phyloP scores from a whole-genome alignment of 2,888 invertebrate species.

The Tachina grossa region DNA sequence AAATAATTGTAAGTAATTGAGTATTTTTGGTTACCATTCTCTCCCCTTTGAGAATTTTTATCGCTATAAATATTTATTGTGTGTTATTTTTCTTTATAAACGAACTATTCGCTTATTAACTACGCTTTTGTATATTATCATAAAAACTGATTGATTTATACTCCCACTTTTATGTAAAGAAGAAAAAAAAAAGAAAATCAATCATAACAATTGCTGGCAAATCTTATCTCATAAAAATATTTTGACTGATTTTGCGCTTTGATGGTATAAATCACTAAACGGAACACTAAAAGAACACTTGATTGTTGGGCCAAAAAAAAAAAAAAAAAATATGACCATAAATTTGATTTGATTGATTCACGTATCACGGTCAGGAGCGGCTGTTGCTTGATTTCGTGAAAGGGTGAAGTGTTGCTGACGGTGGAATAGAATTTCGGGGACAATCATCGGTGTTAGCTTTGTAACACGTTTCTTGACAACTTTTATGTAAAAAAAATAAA shows the following conservation, averaged over 20 bases:
- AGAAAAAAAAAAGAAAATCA: slow-evolving; percentile 17
- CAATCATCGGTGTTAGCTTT: no score
- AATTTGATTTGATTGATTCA: slow-evolving; percentile 67
- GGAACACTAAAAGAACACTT: slow-evolving; percentile 36
- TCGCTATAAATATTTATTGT: not conserved
- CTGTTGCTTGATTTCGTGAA: no score
- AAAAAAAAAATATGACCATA: slow-evolving; percentile 52
- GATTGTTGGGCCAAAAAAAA: slow-evolving; percentile 23
- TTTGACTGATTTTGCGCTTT: slow-evolving; percentile 19
- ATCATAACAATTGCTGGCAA: slow-evolving; percentile 48
- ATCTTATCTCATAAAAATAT: slow-evolving; percentile 50
- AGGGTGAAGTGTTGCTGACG: no score
- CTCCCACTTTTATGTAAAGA: slow-evolving; percentile 23
- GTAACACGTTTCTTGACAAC: no score
- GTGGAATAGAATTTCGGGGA: no score
- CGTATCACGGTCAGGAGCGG: slow-evolving; percentile 5
- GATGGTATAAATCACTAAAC: slow-evolving; percentile 20
- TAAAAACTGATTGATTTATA: slow-evolving; percentile 65
- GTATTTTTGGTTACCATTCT: no score
- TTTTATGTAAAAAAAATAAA: no score
- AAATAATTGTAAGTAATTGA: no score
- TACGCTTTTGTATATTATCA: slow-evolving; percentile 20
- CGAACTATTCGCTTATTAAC: not conserved
- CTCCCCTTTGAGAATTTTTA: not conserved
- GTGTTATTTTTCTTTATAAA: no score